Conservation (phyloP, 2,113 vertebrate genomes). For the Microtus richardsoni region DNA sequence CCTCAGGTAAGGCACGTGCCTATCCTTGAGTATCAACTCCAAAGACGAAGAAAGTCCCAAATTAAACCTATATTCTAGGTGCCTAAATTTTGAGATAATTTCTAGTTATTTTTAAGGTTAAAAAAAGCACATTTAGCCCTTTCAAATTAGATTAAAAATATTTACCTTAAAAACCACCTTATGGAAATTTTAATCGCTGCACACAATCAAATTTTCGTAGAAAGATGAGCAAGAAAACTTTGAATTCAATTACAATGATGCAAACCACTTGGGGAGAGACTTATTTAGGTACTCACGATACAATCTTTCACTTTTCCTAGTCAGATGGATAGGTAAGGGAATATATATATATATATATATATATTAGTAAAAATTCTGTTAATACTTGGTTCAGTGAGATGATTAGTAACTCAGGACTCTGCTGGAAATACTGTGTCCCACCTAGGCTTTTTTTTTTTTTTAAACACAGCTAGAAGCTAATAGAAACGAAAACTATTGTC, state of each 20-base stretch:
- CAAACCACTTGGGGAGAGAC: background rate
- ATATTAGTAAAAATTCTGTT: background rate
- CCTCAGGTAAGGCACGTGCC: background rate
- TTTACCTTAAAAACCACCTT: conserved; percentile 16
- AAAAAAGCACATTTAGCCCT: background rate
- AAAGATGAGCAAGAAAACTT: background rate
- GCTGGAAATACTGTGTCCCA: conserved; percentile 1
- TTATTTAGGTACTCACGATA: background rate
- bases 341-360: background rate
- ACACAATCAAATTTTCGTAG: background rate
- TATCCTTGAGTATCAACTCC: background rate
- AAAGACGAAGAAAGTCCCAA: background rate
- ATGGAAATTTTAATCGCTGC: conserved; percentile 12
- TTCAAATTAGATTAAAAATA: conserved; percentile 37
- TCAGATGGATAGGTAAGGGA: conserved; percentile 4
- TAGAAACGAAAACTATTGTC: conserved; percentile 50
- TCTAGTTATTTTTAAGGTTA: background rate
- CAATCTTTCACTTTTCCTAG: background rate
- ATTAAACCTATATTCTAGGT: background rate
- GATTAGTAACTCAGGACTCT: conserved; percentile 22
- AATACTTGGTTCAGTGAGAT: background rate
- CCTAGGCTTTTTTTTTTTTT: background rate
- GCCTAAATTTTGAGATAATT: conserved; percentile 47
- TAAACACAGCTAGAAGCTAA: conserved; percentile 51
- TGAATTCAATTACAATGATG: background rate